Evolutionary conservation across 2,113 vertebrate genomes (phyloP), one percentile per base, ranked within the genome.

Genomic region (Ivindomyrus marchei): DNA sequence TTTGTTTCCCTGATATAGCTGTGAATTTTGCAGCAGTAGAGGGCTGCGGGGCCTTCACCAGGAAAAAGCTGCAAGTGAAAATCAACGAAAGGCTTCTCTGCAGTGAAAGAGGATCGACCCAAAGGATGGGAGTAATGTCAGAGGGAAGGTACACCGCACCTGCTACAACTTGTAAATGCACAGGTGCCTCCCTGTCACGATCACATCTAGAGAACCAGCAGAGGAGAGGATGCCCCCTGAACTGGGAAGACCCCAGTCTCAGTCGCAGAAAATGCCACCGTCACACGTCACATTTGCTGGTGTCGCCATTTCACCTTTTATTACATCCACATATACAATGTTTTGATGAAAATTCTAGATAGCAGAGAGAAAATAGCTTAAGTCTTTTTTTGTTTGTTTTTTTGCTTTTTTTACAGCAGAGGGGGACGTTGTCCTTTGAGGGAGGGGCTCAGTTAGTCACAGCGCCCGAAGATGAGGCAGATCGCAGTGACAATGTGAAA

Each of bases 301-400:
- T 39, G 74, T 80, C 36, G 39, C 36, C 36, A 42, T 42, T 80
- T 80, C 31, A 80, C 36, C 31, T 70, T 80, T 80, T 80, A 80
- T 80, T 80, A 80, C 74, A 80, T 80, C 74, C 74, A 80, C 74
- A 80, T 80, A 80, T 80, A 80, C 74, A 80, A 80, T 80, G 74
- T 80, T 80, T 80, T 42, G 31, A 80, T 80, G 74, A 80, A 80
- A 80, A 80, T 80, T 80, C 74, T 80, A 80, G 74, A 80, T 39
- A 80, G 74, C 74, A 80, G 74, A 42, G 5, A 39, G 74, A 80
- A 80, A 80, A 80, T 80, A 80, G 74, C 36, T 80, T 5, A 80
- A 19, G 74, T 39, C 31, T 39, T 2, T 36, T 13, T 80, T 36
- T 36, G 27, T 27, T 27, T 11, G 66, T 39, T 19, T 80, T 80